Percentiles rank a stretch among this genome's conserved stretches.
Conservation (phyloP, 1,140 invertebrate species). For the Whitmania pigra region DNA sequence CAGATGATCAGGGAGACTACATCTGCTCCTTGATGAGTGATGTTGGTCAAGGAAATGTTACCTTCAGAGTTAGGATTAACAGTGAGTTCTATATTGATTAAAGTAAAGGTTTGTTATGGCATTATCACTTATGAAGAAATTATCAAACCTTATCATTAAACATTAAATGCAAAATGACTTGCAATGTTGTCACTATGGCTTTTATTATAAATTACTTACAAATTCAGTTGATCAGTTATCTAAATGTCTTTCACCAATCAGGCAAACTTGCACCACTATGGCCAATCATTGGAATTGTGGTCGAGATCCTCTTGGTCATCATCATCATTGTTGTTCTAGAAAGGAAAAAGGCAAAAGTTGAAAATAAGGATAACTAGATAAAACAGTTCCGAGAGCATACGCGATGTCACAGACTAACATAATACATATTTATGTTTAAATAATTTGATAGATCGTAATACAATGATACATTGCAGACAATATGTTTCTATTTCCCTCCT, state of each 20-base stretch:
- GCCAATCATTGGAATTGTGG: constrained; percentile 3
- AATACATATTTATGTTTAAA: too few relatives aligned
- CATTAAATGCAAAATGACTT: neutral
- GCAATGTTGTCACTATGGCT: neutral
- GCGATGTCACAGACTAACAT: too few relatives aligned
- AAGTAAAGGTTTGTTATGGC: too few relatives aligned
- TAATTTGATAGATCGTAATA: too few relatives aligned
- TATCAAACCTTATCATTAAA: too few relatives aligned
- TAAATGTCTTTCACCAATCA: neutral
- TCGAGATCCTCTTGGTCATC: neutral
- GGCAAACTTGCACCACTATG: neutral
- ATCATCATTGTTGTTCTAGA: constrained; percentile 5
- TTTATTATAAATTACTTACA: neutral
- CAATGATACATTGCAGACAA: too few relatives aligned
- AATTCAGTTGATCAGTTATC: neutral
- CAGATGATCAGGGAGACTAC: neutral
- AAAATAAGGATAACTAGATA: neutral
- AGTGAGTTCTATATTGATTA: neutral
- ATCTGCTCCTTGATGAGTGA: neutral
- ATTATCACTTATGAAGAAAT: too few relatives aligned
- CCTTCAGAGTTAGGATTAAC: neutral
- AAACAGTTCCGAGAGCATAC: too few relatives aligned
- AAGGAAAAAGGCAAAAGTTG: constrained; percentile 10
- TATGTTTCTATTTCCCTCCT: too few relatives aligned
- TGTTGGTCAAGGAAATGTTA: neutral